Conservation (phyloP, 1,140 invertebrate genomes). For the Chlorops oryzae region DNA sequence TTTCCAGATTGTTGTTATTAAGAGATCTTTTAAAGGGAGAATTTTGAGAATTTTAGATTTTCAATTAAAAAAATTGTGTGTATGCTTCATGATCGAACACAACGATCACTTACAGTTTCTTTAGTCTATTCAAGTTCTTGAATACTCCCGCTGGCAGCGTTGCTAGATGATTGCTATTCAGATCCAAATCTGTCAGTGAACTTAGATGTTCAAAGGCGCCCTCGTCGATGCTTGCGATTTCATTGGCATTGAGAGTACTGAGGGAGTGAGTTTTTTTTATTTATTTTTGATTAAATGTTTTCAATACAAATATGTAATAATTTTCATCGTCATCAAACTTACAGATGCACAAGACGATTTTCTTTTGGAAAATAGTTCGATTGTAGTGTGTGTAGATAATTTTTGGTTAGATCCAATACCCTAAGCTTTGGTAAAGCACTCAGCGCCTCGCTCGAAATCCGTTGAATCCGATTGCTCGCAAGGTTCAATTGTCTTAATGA, state of each 20-base stretch:
- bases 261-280: slow-evolving; percentile 26
- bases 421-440: slow-evolving; percentile 55
- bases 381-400: slow-evolving; percentile 55
- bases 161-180: slow-evolving; percentile 73
- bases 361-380: slow-evolving; percentile 49
- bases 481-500: slow-evolving; percentile 51
- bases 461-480: slow-evolving; percentile 60
- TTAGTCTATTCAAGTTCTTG: slow-evolving; percentile 59
- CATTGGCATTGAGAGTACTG: slow-evolving; percentile 72
- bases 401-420: slow-evolving; percentile 58
- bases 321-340: slow-evolving; percentile 28
- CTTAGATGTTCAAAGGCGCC: slow-evolving; percentile 67
- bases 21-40: slow-evolving; percentile 59
- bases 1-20: slow-evolving; percentile 72
- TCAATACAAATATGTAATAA: slow-evolving; percentile 9
- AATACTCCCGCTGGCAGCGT: slow-evolving; percentile 68
- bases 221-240: slow-evolving; percentile 61
- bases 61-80: slow-evolving; percentile 16
- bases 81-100: no score
- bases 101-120: slow-evolving; percentile 63
- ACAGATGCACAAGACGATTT: slow-evolving; percentile 50
- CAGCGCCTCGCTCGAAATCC: slow-evolving; percentile 57
- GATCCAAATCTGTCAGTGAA: slow-evolving; percentile 64
- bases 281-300: no score
- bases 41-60: no score